Evolutionary conservation across 2,113 vertebrate genomes (phyloP).

Genomic region (Cyphomyrus discorhynchus): DNA sequence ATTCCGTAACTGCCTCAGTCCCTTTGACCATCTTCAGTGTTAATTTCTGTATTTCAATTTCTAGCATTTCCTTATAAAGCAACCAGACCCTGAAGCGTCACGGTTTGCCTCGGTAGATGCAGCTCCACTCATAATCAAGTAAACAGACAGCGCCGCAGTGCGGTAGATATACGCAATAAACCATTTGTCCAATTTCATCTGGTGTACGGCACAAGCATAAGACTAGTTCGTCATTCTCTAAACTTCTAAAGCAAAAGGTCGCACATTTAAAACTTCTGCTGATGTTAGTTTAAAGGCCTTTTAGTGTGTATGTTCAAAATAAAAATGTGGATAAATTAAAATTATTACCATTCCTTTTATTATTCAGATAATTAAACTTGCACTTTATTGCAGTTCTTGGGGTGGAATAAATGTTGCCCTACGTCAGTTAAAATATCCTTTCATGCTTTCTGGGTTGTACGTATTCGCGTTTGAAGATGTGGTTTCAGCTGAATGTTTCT

Average conservation of each 20-base stretch:
- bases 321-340: neutral
- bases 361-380: constrained; percentile 25
- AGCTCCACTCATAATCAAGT: neutral
- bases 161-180: constrained; percentile 20
- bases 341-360: constrained; percentile 39
- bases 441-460: neutral
- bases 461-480: neutral
- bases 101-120: neutral
- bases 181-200: constrained; percentile 13
- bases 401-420: neutral
- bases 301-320: neutral
- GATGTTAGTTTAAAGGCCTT: neutral
- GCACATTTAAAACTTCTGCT: neutral
- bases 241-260: neutral
- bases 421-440: neutral
- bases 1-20: constrained; percentile 40
- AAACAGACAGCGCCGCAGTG: neutral
- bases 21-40: constrained; percentile 37
- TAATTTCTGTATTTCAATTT: neutral
- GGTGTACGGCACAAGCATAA: neutral
- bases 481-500: neutral
- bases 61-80: neutral
- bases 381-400: neutral
- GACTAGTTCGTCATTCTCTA: neutral
- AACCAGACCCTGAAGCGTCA: neutral